A percentile compares a stretch with the other conserved stretches of the same genome.
Conservation (phyloP, 2,888 invertebrate genomes). For the Microchrysa polita region DNA sequence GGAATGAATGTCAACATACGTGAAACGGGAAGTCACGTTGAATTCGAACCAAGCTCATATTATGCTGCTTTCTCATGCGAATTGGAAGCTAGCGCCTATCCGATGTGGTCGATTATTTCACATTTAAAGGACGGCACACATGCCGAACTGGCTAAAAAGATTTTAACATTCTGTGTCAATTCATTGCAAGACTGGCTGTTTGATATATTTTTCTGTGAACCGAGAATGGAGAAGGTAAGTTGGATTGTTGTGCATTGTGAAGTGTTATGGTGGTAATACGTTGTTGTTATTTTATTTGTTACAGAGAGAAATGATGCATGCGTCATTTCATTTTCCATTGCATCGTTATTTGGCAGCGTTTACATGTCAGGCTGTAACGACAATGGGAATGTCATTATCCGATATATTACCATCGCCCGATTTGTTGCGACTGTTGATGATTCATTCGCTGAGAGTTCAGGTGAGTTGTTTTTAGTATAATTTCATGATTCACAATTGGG, state of each 20-base stretch:
- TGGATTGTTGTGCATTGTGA: neutral
- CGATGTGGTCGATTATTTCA: constrained; percentile 96
- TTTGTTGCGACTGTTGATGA: constrained; percentile 82
- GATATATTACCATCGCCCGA: constrained; percentile 84
- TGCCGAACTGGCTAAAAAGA: constrained; percentile 78
- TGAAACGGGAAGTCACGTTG: constrained; percentile 90
- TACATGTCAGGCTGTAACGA: constrained; percentile 83
- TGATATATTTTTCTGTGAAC: constrained; percentile 78
- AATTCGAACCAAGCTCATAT: constrained; percentile 96
- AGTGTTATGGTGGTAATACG: neutral
- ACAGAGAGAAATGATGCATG: constrained; percentile 83
- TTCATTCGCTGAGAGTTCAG: constrained; percentile 93
- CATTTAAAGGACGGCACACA: constrained; percentile 82
- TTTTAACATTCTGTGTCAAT: constrained; percentile 78
- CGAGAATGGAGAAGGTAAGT: constrained; percentile 71
- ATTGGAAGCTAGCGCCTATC: constrained; percentile 95
- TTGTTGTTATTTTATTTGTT: constrained; percentile 54
- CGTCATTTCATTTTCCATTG: constrained; percentile 96
- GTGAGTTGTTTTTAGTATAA: constrained; percentile 67
- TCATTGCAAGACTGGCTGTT: constrained; percentile 90
- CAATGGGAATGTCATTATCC: constrained; percentile 78
- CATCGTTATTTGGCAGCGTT: constrained; percentile 94
- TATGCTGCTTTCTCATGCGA: constrained; percentile 98
- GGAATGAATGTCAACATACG: constrained; percentile 97
- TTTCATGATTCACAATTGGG: too few relatives aligned